phyloP scores from a whole-genome alignment of 2,888 invertebrate species.

The Melitaea athalia region DNA sequence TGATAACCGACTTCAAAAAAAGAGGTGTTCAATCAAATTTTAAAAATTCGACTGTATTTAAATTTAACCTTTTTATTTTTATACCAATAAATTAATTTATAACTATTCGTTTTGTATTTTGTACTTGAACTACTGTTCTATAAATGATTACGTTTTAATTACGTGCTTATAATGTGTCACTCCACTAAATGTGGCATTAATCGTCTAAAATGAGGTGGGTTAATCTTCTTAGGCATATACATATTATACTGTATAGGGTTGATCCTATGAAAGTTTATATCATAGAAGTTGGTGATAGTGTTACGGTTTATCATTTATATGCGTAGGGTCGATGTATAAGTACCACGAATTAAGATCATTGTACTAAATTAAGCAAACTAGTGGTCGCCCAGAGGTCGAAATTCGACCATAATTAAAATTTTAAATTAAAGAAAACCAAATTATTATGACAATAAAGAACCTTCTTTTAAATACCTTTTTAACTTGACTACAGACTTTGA shows the following conservation, averaged over 20 bases:
- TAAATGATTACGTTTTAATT: background rate
- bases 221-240: conserved; percentile 6
- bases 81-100: no score
- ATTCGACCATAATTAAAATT: no score
- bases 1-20: no score
- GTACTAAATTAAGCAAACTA: conserved; percentile 30
- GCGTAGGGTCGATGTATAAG: conserved; percentile 26
- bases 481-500: no score
- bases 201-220: background rate
- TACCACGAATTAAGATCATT: conserved; percentile 30
- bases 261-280: conserved; percentile 21
- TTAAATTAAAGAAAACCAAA: no score
- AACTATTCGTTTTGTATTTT: no score
- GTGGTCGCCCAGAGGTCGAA: conserved; percentile 10
- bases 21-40: no score
- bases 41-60: no score
- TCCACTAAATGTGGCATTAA: background rate
- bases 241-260: background rate
- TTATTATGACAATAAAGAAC: no score
- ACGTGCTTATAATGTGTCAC: background rate
- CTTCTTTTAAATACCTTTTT: no score
- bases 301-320: conserved; percentile 22
- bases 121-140: background rate
- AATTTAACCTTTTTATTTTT: no score
- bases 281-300: conserved; percentile 19